Conservation (phyloP, 2,113 vertebrate species). For the Rhinogobius similis region DNA sequence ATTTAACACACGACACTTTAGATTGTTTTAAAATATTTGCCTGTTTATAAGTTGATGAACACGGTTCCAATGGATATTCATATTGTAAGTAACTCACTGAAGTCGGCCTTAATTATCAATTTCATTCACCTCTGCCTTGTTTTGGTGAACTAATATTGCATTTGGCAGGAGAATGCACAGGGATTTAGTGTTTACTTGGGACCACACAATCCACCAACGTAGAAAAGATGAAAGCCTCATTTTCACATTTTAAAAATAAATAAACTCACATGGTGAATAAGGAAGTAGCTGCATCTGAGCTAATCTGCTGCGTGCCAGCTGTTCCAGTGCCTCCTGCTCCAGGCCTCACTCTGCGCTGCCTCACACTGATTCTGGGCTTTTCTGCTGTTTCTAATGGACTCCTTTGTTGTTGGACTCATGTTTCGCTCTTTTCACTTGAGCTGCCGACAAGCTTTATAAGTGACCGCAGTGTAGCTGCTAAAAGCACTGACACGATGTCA, state of each 20-base stretch:
- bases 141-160: slow-evolving; percentile 30
- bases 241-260: slow-evolving; percentile 39
- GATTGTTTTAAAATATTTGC: no score
- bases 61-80: no score
- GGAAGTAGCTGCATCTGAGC: slow-evolving; percentile 10
- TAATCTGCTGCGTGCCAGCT: slow-evolving; percentile 47
- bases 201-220: slow-evolving; percentile 29
- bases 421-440: slow-evolving; percentile 17
- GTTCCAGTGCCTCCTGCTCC: slow-evolving; percentile 22
- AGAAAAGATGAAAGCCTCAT: slow-evolving; percentile 37
- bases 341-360: slow-evolving; percentile 19
- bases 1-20: no score
- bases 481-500: slow-evolving; percentile 16
- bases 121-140: slow-evolving; percentile 5
- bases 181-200: slow-evolving; percentile 10
- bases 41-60: no score
- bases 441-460: slow-evolving; percentile 11
- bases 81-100: slow-evolving; percentile 4
- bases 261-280: slow-evolving; percentile 31
- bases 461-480: slow-evolving; percentile 18
- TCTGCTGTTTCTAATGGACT: slow-evolving; percentile 40
- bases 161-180: slow-evolving; percentile 21
- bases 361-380: slow-evolving; percentile 24
- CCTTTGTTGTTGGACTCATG: slow-evolving; percentile 35
- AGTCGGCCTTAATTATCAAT: slow-evolving; percentile 1